phyloP scores from a whole-genome alignment of 2,888 invertebrate species.

The Pristionchus arcanus region DNA sequence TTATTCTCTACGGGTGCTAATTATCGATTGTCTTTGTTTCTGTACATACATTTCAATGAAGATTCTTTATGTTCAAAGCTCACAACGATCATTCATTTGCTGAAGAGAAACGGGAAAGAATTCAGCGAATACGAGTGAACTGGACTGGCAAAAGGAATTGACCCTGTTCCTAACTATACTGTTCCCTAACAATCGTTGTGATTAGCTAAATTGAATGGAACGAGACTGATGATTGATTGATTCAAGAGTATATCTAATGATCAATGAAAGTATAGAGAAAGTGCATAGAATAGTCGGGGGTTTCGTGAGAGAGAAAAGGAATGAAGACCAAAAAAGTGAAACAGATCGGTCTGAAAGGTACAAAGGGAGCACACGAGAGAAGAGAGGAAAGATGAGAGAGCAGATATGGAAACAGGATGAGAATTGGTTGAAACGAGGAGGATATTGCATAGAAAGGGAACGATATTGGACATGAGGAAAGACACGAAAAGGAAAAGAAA shows the following conservation, averaged over 20 bases:
- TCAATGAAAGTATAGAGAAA: neutral
- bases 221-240: neutral
- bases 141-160: neutral
- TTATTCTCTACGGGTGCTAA: constrained; percentile 29
- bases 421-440: constrained; percentile 27
- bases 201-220: constrained; percentile 36
- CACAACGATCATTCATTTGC: neutral
- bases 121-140: constrained; percentile 8
- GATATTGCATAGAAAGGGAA: constrained; percentile 6
- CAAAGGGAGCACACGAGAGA: constrained; percentile 34
- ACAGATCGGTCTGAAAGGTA: neutral
- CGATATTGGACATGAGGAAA: constrained; percentile 20
- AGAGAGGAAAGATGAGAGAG: neutral
- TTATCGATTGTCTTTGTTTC: constrained; percentile 26
- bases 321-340: constrained; percentile 41
- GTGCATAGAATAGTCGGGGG: neutral
- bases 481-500: constrained; percentile 27
- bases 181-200: neutral
- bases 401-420: constrained; percentile 17
- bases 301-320: constrained; percentile 9
- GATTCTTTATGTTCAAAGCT: constrained; percentile 26
- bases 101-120: neutral
- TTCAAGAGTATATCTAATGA: neutral
- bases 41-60: constrained; percentile 52
- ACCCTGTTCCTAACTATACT: constrained; percentile 16